These are phyloP conservation scores for Pentamera pediparva DNA, from an alignment of 53 echinoderm and acorn worm species.

Conservation along the genomic window DNA sequence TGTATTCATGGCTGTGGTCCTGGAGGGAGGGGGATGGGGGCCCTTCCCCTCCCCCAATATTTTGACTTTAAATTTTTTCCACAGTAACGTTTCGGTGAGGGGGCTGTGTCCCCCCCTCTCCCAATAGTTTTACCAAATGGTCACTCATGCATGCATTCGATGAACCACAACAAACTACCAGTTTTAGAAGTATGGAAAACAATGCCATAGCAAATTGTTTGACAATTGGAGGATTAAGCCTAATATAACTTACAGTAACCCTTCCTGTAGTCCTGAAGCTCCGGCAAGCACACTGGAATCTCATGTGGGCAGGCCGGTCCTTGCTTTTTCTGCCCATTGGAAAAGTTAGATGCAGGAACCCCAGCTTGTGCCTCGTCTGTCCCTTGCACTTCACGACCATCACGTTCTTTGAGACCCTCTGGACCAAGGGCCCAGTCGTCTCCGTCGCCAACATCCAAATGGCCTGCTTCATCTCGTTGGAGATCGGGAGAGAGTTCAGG, in stretches of 20 bases:
- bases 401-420: constrained; percentile 86
- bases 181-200: too few species aligned
- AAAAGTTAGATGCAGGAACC: constrained; percentile 92
- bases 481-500: constrained; percentile 71
- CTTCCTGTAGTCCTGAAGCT: constrained; percentile 51
- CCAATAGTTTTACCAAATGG: too few species aligned
- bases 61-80: too few species aligned
- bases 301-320: constrained; percentile 44
- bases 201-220: too few species aligned
- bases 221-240: background rate
- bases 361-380: constrained; percentile 70
- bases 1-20: too few species aligned
- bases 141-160: too few species aligned
- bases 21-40: too few species aligned
- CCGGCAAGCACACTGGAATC: constrained; percentile 80
- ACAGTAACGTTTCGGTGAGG: too few species aligned
- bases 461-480: constrained; percentile 89
- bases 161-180: too few species aligned
- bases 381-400: constrained; percentile 95
- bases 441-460: constrained; percentile 97
- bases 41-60: too few species aligned
- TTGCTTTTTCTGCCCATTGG: constrained; percentile 65
- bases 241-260: too few species aligned
- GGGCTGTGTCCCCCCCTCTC: too few species aligned
- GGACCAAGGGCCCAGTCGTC: constrained; percentile 90